A percentile compares a stretch with the other conserved stretches of the same genome.
Conservation (phyloP, 2,797 vertebrate species). For the Paguma larvata region DNA sequence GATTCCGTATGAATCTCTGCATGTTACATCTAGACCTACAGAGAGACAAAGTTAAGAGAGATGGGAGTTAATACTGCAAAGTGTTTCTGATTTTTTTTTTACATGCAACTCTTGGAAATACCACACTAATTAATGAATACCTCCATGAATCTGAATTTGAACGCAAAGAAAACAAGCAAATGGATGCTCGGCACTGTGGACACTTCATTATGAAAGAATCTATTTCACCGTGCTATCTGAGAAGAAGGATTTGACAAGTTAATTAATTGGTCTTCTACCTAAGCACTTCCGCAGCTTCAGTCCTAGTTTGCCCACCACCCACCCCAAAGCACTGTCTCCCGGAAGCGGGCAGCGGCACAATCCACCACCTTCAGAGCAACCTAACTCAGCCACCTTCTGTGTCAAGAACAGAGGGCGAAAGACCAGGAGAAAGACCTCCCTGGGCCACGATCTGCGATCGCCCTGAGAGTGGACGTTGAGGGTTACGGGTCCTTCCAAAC, state of each 20-base stretch:
- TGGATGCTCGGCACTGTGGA: slow-evolving; percentile 29
- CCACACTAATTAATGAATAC: slow-evolving; percentile 61
- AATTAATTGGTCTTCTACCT: slow-evolving; percentile 71
- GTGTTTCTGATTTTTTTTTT: slow-evolving; percentile 50
- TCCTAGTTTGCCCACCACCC: not conserved
- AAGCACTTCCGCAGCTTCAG: slow-evolving; percentile 28
- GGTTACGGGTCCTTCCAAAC: not conserved
- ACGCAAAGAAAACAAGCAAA: slow-evolving; percentile 71
- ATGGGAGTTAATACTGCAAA: not conserved
- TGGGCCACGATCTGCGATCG: not conserved
- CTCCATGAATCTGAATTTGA: not conserved
- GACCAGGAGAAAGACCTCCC: not conserved
- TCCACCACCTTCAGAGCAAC: not conserved
- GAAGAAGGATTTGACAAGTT: slow-evolving; percentile 71
- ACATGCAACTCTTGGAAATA: slow-evolving; percentile 53
- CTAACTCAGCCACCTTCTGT: not conserved
- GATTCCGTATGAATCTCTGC: not conserved
- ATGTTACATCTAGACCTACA: not conserved
- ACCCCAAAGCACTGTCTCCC: not conserved
- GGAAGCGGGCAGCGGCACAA: not conserved
- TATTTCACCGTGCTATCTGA: not conserved
- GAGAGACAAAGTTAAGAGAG: not conserved
- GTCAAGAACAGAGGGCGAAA: not conserved
- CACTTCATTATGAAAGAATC: slow-evolving; percentile 50
- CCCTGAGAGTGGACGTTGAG: not conserved